Evolutionary conservation across 2,888 invertebrate genomes (phyloP).

Genomic region (Ormyrus pomaceus): DNA sequence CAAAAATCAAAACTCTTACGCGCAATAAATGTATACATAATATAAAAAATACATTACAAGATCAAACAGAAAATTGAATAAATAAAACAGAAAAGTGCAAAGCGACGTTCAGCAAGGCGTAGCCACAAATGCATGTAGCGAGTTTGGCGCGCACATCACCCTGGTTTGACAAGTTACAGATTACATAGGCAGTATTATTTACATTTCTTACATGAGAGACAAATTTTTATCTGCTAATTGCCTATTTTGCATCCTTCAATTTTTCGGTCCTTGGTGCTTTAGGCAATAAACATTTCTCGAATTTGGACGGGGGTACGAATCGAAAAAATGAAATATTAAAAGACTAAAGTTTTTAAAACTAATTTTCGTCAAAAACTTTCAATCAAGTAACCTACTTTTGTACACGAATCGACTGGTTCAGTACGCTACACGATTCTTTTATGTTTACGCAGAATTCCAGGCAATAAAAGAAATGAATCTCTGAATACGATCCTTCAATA

Average conservation of each 20-base stretch:
- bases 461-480: no score
- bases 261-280: neutral
- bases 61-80: no score
- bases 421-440: no score
- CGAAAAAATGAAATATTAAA: no score
- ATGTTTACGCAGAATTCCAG: no score
- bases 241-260: constrained; percentile 1
- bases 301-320: neutral
- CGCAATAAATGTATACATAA: neutral
- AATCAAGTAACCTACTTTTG: no score
- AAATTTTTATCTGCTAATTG: constrained; percentile 18
- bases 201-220: constrained; percentile 57
- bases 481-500: no score
- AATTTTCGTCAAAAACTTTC: no score
- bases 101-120: constrained; percentile 19
- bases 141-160: constrained; percentile 36
- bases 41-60: no score
- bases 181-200: constrained; percentile 58
- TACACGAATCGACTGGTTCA: no score
- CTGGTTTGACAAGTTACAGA: constrained; percentile 56
- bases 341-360: no score
- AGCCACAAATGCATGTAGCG: constrained; percentile 9
- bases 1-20: neutral
- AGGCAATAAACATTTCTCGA: no score
- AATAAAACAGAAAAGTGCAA: constrained; percentile 8